A percentile compares a stretch with the other conserved stretches of the same genome.
Conservation (phyloP, 1,140 invertebrate species). For the Listronotus oregonensis region DNA sequence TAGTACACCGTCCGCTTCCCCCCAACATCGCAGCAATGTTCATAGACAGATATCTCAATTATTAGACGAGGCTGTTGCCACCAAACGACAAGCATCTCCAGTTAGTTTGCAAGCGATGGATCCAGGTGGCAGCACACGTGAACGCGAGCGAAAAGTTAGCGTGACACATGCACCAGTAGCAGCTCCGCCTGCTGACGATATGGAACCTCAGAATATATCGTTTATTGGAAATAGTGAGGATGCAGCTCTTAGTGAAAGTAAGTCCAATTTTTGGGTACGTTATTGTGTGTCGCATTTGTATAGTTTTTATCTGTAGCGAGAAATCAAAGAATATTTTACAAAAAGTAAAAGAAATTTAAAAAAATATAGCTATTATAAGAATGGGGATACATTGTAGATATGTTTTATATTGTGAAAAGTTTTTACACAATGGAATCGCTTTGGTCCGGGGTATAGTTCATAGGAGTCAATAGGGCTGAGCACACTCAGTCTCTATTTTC, state of each 20-base stretch:
- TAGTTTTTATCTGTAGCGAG: too few species aligned
- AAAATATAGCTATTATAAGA: background rate
- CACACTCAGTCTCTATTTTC: too few species aligned
- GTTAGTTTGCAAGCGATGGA: conserved; percentile 38
- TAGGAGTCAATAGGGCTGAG: too few species aligned
- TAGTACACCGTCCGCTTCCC: conserved; percentile 55
- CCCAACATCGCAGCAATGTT: conserved; percentile 52
- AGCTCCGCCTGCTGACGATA: conserved; percentile 74
- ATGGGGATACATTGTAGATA: too few species aligned
- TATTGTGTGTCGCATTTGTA: too few species aligned
- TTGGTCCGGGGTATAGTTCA: too few species aligned
- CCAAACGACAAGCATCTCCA: conserved; percentile 32
- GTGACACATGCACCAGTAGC: conserved; percentile 65
- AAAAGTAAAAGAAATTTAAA: conserved; percentile 27
- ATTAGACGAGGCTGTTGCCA: conserved; percentile 42
- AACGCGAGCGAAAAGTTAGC: conserved; percentile 51
- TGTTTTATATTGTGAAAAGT: too few species aligned
- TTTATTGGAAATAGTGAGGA: conserved; percentile 76
- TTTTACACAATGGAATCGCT: too few species aligned
- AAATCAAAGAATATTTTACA: conserved; percentile 8
- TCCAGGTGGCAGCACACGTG: background rate
- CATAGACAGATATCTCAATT: conserved; percentile 56
- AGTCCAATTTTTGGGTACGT: conserved; percentile 1
- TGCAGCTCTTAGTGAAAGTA: conserved; percentile 53
- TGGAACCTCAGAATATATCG: conserved; percentile 90